A percentile compares a stretch with the other conserved stretches of the same genome.
Conservation (phyloP, 2,888 invertebrate species). For the Agrochola macilenta region DNA sequence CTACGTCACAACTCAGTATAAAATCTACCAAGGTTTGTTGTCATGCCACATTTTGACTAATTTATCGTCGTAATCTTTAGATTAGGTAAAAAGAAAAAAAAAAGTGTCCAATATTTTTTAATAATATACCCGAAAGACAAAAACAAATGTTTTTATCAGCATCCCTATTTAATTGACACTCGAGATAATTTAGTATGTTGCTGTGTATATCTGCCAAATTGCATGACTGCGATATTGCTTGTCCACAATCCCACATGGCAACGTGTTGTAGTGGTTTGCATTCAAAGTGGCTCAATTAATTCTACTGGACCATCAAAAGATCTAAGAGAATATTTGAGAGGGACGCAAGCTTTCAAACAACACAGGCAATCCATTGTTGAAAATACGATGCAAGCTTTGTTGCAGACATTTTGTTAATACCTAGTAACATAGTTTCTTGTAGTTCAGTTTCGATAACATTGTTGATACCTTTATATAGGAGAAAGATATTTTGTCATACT, state of each 20-base stretch:
- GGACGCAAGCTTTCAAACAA: neutral
- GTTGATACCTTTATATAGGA: neutral
- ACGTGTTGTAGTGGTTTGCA: constrained; percentile 22
- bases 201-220: neutral
- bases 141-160: too few species aligned
- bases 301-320: neutral
- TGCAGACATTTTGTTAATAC: neutral
- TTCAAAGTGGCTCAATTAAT: constrained; percentile 19
- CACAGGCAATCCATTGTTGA: too few species aligned
- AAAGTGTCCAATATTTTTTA: too few species aligned
- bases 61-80: too few species aligned
- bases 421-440: neutral
- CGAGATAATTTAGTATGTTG: neutral
- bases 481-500: neutral
- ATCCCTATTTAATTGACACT: neutral
- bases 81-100: too few species aligned
- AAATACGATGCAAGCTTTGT: neutral
- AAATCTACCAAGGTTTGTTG: too few species aligned
- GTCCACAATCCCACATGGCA: neutral
- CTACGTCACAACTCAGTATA: too few species aligned
- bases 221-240: neutral
- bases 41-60: too few species aligned
- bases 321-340: constrained; percentile 18
- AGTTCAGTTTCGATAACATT: neutral
- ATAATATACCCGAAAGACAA: too few species aligned